A percentile compares a stretch with the other conserved stretches of the same genome.
Evolutionary conservation across 2,888 invertebrate species (phyloP).

Genomic region (Eilema caniola): DNA sequence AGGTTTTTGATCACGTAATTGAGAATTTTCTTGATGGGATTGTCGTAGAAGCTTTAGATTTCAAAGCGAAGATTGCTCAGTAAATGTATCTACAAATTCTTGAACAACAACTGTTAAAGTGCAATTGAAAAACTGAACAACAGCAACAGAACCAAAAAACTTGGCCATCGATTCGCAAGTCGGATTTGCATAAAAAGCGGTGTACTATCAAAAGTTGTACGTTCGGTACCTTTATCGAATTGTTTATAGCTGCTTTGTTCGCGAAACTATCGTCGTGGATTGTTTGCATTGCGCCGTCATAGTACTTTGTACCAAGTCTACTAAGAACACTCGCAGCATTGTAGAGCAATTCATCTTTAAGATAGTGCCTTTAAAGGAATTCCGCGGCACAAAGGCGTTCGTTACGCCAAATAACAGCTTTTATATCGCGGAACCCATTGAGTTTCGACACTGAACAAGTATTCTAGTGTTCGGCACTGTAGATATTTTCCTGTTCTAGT

Average conservation of each 20-base stretch:
- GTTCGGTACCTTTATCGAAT: constrained; percentile 53
- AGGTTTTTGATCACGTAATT: constrained; percentile 36
- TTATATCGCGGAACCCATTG: constrained; percentile 57
- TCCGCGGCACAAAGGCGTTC: constrained; percentile 63
- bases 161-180: constrained; percentile 44
- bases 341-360: constrained; percentile 56
- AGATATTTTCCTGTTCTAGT: constrained; percentile 29
- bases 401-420: constrained; percentile 66
- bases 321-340: constrained; percentile 48
- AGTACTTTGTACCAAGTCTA: constrained; percentile 33
- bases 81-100: constrained; percentile 13
- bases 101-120: constrained; percentile 26
- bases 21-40: constrained; percentile 34
- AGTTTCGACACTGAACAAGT: constrained; percentile 56
- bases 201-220: constrained; percentile 56
- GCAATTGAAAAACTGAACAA: constrained; percentile 44
- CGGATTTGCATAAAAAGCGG: constrained; percentile 62
- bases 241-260: constrained; percentile 52
- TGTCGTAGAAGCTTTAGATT: background rate
- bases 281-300: constrained; percentile 53
- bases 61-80: constrained; percentile 2
- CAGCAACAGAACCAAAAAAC: constrained; percentile 41
- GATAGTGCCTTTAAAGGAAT: constrained; percentile 54
- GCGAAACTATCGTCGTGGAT: constrained; percentile 45
- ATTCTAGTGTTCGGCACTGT: constrained; percentile 42